These are phyloP conservation scores for Tapirus terrestris DNA, from an alignment of 2,113 vertebrate genomes.

Conservation along the genomic window DNA sequence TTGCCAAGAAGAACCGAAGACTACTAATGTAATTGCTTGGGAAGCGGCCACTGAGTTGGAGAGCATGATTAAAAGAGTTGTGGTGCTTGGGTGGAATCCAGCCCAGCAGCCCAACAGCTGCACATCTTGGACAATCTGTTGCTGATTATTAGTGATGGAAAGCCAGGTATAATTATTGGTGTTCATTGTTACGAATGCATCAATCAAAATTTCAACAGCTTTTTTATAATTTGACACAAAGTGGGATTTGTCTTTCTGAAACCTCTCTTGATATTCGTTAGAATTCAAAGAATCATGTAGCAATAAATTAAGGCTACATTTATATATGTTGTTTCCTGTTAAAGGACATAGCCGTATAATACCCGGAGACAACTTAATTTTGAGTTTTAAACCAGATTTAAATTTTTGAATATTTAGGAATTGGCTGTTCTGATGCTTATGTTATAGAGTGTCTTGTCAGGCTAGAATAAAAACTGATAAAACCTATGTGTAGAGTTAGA, in stretches of 20 bases:
- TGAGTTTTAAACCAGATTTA: conserved; percentile 29
- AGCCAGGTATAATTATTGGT: conserved; percentile 55
- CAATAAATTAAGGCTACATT: not conserved
- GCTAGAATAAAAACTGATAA: not conserved
- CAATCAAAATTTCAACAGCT: conserved; percentile 65
- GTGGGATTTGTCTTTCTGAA: not conserved
- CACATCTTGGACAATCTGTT: conserved; percentile 71
- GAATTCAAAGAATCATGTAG: not conserved
- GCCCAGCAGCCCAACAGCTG: conserved; percentile 67
- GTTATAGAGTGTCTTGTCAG: not conserved
- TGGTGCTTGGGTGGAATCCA: conserved; percentile 68
- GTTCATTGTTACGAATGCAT: conserved; percentile 46
- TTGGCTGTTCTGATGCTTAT: not conserved
- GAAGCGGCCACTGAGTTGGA: not conserved
- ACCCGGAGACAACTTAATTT: not conserved
- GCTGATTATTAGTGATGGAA: conserved; percentile 64
- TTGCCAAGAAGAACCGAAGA: conserved; percentile 66
- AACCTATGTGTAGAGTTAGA: not conserved
- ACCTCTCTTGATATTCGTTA: not conserved
- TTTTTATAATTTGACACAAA: conserved; percentile 32
- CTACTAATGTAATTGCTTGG: conserved; percentile 41
- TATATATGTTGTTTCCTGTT: not conserved
- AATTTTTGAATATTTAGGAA: not conserved
- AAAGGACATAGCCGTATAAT: not conserved
- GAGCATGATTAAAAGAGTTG: conserved; percentile 42